These are phyloP conservation scores for Malacosoma neustria DNA, from an alignment of 2,888 invertebrate species.

Conservation along the genomic window DNA sequence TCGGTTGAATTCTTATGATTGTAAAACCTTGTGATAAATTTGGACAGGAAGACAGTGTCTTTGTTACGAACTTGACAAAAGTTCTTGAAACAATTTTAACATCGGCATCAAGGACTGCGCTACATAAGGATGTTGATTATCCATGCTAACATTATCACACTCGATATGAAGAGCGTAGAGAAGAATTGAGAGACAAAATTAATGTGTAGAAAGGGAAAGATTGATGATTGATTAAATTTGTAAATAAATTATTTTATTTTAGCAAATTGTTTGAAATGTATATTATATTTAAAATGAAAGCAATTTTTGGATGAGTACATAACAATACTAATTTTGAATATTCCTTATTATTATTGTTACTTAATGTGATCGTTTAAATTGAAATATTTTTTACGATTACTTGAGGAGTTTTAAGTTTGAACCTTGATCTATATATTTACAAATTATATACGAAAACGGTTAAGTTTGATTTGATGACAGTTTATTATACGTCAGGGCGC, in stretches of 20 bases:
- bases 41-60: no score
- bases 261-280: conserved; percentile 35
- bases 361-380: conserved; percentile 56
- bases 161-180: no score
- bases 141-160: no score
- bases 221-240: conserved; percentile 50
- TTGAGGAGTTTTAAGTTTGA: conserved; percentile 19
- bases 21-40: no score
- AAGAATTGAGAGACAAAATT: conserved; percentile 12
- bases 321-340: conserved; percentile 42
- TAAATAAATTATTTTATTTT: conserved; percentile 43
- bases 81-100: no score
- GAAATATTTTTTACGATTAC: conserved; percentile 47
- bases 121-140: no score
- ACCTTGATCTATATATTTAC: conserved; percentile 14
- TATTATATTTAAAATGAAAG: conserved; percentile 43
- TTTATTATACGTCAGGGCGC: conserved; percentile 20
- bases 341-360: conserved; percentile 53
- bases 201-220: conserved; percentile 22
- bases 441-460: conserved; percentile 14
- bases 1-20: no score
- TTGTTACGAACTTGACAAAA: no score
- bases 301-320: conserved; percentile 64
- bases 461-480: conserved; percentile 11
- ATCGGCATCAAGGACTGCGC: no score